Evolutionary conservation across 1,140 invertebrate species (phyloP), one percentile per base, ranked within the genome.

Genomic region (Drosophila lacertosa): DNA sequence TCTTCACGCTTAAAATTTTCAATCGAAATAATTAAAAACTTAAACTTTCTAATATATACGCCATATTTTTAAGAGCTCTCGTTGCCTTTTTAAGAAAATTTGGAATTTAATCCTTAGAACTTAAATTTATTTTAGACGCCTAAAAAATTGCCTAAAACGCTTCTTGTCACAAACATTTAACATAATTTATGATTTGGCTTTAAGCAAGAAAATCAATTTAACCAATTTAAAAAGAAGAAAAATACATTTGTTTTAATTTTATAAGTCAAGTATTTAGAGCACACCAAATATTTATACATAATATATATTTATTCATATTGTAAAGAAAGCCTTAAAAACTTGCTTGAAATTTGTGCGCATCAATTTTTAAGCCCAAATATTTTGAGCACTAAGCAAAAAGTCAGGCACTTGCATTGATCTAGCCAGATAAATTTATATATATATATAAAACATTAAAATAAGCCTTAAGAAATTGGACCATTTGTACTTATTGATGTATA

Each of bases 401-500:
- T 45, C 24, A 45, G 69, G 69, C 47, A 64, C 39, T 55, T 44
- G 11, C 40, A 20, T 16, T 16, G 13, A 37, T 15, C 18, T 37
- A 13, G 13, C 26, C 26, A 48, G 44, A 5, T n/a, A 37, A 9
- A 33, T 22, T 29, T 20, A 18, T 13, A 33, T 44, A 63, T 32
- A 40, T 66, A 48, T 37, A 48, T 35, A 16, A 50, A 62, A 62
- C 53, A 78, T 15, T 50, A 73, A 39, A 42, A 39, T 81, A 44
- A 65, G 59, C 18, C 33, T 37, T 13, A 35, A 26, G 35, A 54
- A 9, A 68, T 60, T 47, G 50, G 35, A 72, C 53, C 60, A 59
- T 54, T 67, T 80, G 73, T 86, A 84, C 77, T 84, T 84, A 80
- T 65, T 59, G 26, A 60, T 57, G 42, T 60, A 39, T 57, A 73